Evolutionary conservation across 30 jellyfish, hydroid and myxozoan species (phyloP), one percentile per base, ranked within the genome.

Genomic region (Chrysaora quinquecirrha): DNA sequence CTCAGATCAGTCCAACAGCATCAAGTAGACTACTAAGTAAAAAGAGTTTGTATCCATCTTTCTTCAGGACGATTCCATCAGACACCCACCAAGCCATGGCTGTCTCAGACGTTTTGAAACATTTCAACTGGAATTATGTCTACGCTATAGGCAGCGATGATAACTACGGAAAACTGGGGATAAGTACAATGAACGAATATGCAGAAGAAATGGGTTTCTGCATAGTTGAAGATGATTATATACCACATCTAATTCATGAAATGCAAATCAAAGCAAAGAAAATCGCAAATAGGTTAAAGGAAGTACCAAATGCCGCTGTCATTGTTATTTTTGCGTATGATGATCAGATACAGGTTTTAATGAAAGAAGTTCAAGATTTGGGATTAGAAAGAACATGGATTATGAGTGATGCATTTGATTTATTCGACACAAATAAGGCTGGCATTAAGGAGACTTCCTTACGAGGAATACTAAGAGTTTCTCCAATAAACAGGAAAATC

Each of bases 121-220:
- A 48, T 22, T 81, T 91, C 34, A 61, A 63, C 48, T 91, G 98
- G 98, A 80, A 81, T 30, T 85, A 83, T 48, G 64, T 91, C 46
- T 78, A 77, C 68, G 98, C 95, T 0, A 85, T 91, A 7, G 98
- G 98, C 64, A 86, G 97, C 24, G 98, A 91, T 49, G 98, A 91
- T 22, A 94, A 91, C 43, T 91, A 91, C 60, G 98, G 98, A 12
- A 86, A 91, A 67, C 85, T 91, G 9, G 98, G 96, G 24, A 78
- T 86, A 28, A 76, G 90, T 48, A 87, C 72, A 0, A 69, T 91
- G 66, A 87, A 91, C 47, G 87, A 68, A 22, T 79, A 79, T 46
- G 78, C 95, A 21, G 70, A 2, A 34, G 75, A 56, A 24, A 63
- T 60, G 20, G 73, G 64, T 16, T 56, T 91, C 67, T 91, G 98